These are phyloP conservation scores for Pyxicephalus adspersus DNA, from an alignment of 2,113 vertebrate genomes.

Conservation along the genomic window DNA sequence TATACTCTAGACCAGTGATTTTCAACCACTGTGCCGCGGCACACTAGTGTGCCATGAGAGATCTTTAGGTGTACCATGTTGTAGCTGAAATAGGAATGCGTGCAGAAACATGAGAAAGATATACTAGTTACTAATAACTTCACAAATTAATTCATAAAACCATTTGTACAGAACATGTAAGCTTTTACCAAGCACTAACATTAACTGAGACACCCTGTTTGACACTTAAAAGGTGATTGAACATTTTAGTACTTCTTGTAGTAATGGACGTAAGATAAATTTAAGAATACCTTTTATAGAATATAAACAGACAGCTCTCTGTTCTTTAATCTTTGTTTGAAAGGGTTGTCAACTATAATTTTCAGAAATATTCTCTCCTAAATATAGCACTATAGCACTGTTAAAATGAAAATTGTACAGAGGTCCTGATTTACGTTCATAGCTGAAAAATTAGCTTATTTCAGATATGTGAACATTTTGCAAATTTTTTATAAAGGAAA, in stretches of 20 bases:
- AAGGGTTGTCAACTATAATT: constrained; percentile 27
- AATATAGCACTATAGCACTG: not conserved
- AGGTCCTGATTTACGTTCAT: not conserved
- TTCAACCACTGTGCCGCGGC: no score
- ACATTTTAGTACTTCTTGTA: constrained; percentile 4
- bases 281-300: not conserved
- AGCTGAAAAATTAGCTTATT: not conserved
- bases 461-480: constrained; percentile 11
- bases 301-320: constrained; percentile 8
- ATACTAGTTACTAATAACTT: no score
- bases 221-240: constrained; percentile 20
- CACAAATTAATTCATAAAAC: no score
- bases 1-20: no score
- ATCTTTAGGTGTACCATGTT: no score
- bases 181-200: not conserved
- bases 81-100: no score
- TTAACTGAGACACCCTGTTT: constrained; percentile 7
- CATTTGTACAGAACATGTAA: no score
- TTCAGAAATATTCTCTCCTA: constrained; percentile 9
- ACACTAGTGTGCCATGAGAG: no score
- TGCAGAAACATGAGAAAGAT: no score
- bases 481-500: constrained; percentile 3
- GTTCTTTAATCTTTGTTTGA: constrained; percentile 22
- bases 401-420: not conserved
- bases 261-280: not conserved